Conservation (phyloP, 2,888 invertebrate genomes). For the Perizoma affinitatum region DNA sequence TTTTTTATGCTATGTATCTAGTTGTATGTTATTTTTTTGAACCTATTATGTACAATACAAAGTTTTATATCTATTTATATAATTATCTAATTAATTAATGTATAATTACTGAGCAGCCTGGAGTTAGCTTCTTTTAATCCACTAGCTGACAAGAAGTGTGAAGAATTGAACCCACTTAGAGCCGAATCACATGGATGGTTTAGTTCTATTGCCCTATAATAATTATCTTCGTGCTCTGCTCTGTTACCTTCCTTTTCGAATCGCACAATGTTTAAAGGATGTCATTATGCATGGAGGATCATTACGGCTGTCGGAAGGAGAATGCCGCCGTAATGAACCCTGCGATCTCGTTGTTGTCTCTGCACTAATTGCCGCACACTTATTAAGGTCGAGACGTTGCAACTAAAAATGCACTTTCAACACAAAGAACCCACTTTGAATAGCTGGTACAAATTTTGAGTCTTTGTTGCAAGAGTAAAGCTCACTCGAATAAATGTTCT, state of each 20-base stretch:
- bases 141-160: too few relatives aligned
- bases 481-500: conserved; percentile 6
- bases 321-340: conserved; percentile 60
- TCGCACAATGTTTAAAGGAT: conserved; percentile 32
- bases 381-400: conserved; percentile 64
- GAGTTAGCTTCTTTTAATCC: too few relatives aligned
- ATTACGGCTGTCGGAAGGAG: conserved; percentile 54
- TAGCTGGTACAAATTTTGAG: conserved; percentile 33
- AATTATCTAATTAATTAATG: too few relatives aligned
- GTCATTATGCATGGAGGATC: conserved; percentile 47
- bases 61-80: too few relatives aligned
- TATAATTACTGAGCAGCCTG: too few relatives aligned
- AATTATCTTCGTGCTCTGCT: neutral
- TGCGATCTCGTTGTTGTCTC: conserved; percentile 56
- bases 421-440: conserved; percentile 39
- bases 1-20: too few relatives aligned
- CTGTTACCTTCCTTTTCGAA: conserved; percentile 2
- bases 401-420: conserved; percentile 58
- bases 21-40: too few relatives aligned
- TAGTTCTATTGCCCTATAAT: too few relatives aligned
- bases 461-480: conserved; percentile 28
- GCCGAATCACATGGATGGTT: too few relatives aligned
- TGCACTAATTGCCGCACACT: conserved; percentile 65
- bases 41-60: too few relatives aligned
- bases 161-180: too few relatives aligned